Base-by-base conservation (phyloP, 2,113 vertebrate species). In the Apodemus sylvaticus region DNA sequence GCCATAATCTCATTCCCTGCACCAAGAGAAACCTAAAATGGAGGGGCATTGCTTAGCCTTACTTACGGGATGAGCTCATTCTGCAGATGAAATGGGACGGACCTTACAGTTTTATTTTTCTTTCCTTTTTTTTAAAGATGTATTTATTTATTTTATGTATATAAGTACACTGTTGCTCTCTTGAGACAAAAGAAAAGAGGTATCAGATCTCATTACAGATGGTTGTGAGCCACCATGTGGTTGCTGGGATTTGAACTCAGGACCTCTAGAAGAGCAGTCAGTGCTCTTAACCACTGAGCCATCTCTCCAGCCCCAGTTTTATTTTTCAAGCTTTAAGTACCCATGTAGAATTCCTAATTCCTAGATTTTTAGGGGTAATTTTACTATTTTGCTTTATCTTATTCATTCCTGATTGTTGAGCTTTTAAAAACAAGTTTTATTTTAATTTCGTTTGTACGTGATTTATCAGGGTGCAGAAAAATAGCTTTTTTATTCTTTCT, bases 361-460 rank as follows among this genome's bases (percentile, higher is more conserved):
- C 20, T 93, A 51, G 53, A 60, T 86, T 62, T 60, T 4, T 29
- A 77, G 26, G 48, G 45, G 83, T 64, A 14, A 60, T 79, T 95
- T 89, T 92, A 62, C 29, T 42, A 0, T 78, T 95, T 93, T 85
- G 39, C 24, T 64, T 86, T 86, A 71, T 77, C 58, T 70, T 70
- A 51, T 62, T 70, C 7, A 86, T 86, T 55, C 48, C 48, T 81
- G 48, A 93, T 95, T 86, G 78, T 90, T 58, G 42, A 36, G 16
- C 83, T 92, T 95, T 94, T 66, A 10, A 4, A 58, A 22, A 95
- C 78, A 58, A 31, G 31, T 53, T 53, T 62, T 17, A 22, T 85
- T 92, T 87, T 90, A 66, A 83, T 71, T 13, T 92, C 9, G 48
- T 81, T 48, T 90, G 34, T 94, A 64, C 87, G 29, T 96, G 79